A percentile compares a stretch with the other conserved stretches of the same genome.
Conservation (phyloP, 2,888 invertebrate genomes). For the Aporophyla nigra region DNA sequence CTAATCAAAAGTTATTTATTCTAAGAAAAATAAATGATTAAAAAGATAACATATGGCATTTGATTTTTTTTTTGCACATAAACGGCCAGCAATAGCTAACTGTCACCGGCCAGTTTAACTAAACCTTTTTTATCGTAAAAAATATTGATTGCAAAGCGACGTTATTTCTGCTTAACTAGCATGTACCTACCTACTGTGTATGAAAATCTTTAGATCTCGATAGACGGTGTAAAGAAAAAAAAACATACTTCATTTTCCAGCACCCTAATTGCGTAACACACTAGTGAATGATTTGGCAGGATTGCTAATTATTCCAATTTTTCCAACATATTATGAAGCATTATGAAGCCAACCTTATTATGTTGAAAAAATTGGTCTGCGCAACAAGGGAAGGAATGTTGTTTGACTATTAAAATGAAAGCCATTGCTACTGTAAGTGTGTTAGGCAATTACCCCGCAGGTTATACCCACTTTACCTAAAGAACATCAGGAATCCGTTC, state of each 20-base stretch:
- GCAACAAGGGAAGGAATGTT: too few relatives aligned
- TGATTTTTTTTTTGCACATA: not conserved
- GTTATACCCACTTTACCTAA: constrained; percentile 66
- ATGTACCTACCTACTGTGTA: not conserved
- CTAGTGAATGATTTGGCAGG: too few relatives aligned
- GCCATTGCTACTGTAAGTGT: too few relatives aligned
- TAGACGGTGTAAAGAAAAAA: too few relatives aligned
- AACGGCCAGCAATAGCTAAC: not conserved
- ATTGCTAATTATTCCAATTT: too few relatives aligned
- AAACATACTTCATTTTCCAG: not conserved
- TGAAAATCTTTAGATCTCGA: not conserved
- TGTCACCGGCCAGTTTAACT: not conserved
- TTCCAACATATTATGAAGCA: too few relatives aligned
- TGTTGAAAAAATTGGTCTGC: too few relatives aligned
- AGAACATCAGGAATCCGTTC: constrained; percentile 74
- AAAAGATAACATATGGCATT: constrained; percentile 12
- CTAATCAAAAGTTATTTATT: not conserved
- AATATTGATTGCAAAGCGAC: not conserved
- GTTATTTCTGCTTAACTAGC: too few relatives aligned
- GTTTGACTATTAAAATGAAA: too few relatives aligned
- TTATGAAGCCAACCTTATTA: too few relatives aligned
- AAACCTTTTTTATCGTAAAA: not conserved
- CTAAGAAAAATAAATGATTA: not conserved
- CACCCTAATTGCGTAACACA: too few relatives aligned
- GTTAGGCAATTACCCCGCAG: too few relatives aligned